Evolutionary conservation across 2,888 invertebrate genomes (phyloP), one percentile per base, ranked within the genome.

Genomic region (Cephus runcator): DNA sequence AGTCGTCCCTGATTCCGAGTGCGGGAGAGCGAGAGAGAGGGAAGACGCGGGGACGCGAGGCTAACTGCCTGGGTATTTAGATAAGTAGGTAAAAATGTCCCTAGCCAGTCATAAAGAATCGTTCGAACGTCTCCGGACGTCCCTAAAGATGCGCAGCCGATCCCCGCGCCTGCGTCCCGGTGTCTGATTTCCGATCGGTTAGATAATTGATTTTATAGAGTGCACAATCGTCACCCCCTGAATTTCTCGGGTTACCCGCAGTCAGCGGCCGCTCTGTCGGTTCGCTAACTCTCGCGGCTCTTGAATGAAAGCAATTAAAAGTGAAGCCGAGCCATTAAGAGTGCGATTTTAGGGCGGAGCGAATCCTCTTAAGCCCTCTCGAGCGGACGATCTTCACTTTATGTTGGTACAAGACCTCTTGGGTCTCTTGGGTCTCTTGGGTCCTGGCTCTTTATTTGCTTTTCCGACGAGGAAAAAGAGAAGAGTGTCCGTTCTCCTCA

Each of bases 261-360:
- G 31, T 30, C 69, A 30, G 69, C n/a, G 33, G 4, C 69, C 11
- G 69, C 11, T 69, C 30, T 12, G 69, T 33, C 69, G 69, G 69
- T 69, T 33, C 69, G 69, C 33, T 30, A 30, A 69, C 31, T 69
- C 69, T 30, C 69, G 69, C 69, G 69, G 69, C 69, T 30, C 30
- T 69, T 15, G 9, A 69, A 69, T 30, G n/a, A 69, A 69, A 69
- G 69, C 30, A 69, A 69, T 69, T 69, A 69, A 69, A 69, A 33
- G 69, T 4, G 69, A 69, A 69, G 40, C 40, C 69, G 69, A 69
- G 69, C 69, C 69, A 69, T 69, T 69, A 69, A 69, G 69, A 31
- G 69, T 69, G 69, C 69, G 69, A 69, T 69, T 69, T 69, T 33
- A 69, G 69, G 69, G 69, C 69, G 69, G 69, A 69, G 69, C 69